Evolutionary conservation across 2,888 invertebrate genomes (phyloP).

Genomic region (Meteorus cinctellus): DNA sequence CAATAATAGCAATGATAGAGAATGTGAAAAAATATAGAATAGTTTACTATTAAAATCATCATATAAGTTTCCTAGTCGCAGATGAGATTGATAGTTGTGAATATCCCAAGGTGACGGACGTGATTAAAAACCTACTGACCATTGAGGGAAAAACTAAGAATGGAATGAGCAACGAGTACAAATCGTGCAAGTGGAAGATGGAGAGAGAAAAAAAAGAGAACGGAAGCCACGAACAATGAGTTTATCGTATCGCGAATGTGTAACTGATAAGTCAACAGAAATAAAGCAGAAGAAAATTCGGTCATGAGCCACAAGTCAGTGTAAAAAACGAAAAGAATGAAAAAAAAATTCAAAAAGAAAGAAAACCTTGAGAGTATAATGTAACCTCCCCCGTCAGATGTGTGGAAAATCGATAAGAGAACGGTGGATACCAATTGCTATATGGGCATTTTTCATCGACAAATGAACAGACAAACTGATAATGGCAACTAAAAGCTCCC

Average conservation of each 20-base stretch:
- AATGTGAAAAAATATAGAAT: background rate
- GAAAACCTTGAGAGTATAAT: constrained; percentile 38
- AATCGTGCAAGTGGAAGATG: background rate
- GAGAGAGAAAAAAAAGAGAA: constrained; percentile 2
- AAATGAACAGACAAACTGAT: background rate
- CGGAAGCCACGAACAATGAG: constrained; percentile 13
- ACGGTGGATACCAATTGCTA: constrained; percentile 35
- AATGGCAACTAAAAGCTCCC: background rate
- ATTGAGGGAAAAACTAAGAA: constrained; percentile 2
- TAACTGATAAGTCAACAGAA: background rate
- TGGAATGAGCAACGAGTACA: constrained; percentile 6
- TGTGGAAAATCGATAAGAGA: constrained; percentile 45
- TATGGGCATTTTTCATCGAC: background rate
- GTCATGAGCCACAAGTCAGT: constrained; percentile 24
- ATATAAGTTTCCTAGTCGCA: background rate
- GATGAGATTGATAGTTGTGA: background rate
- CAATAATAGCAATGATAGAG: too few species aligned
- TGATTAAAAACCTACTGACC: constrained; percentile 4
- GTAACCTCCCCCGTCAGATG: constrained; percentile 37
- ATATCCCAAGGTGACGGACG: constrained; percentile 2
- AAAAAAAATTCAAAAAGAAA: constrained; percentile 9
- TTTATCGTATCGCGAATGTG: constrained; percentile 14
- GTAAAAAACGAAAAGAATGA: background rate
- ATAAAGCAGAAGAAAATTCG: constrained; percentile 22
- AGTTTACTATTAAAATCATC: background rate